A percentile compares a stretch with the other conserved stretches of the same genome.
phyloP scores from a whole-genome alignment of 2,113 vertebrate species.

The Boulengeromyrus knoepffleri region DNA sequence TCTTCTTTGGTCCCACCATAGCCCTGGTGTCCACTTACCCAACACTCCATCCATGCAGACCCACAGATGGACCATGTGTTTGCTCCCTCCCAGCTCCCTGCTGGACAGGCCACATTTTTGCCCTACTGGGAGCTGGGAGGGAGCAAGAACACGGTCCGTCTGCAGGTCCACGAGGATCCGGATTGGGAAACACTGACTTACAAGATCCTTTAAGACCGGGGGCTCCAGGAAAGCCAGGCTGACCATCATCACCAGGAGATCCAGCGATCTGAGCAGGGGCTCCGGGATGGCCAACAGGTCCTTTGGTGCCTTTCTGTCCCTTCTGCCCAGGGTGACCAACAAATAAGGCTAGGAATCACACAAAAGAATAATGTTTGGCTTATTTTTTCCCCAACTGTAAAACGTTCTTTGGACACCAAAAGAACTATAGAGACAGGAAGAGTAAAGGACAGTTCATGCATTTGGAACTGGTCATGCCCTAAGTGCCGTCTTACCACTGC shows the following conservation, averaged over 20 bases:
- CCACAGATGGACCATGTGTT: not conserved
- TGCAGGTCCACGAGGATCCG: not conserved
- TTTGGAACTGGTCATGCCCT: not conserved
- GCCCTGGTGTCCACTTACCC: not conserved
- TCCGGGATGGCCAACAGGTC: constrained; percentile 50
- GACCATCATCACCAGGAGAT: constrained; percentile 40
- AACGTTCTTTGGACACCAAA: not conserved
- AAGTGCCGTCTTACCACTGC: constrained; percentile 14
- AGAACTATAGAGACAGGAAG: not conserved
- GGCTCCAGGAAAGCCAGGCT: constrained; percentile 39
- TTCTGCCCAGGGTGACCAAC: constrained; percentile 45
- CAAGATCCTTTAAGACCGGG: constrained; percentile 54
- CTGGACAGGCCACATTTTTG: not conserved
- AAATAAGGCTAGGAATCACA: constrained; percentile 26
- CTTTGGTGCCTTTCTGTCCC: constrained; percentile 50
- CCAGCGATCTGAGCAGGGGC: constrained; percentile 42
- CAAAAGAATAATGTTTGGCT: not conserved
- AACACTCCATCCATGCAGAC: not conserved
- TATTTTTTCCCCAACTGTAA: not conserved
- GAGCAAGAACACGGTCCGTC: not conserved
- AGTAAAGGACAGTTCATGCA: not conserved
- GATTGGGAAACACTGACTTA: constrained; percentile 37
- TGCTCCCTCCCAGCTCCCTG: not conserved
- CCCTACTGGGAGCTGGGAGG: not conserved
- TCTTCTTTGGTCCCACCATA: not conserved